Percentiles rank a stretch among this genome's conserved stretches.
phyloP scores from a whole-genome alignment of 2,888 invertebrate species.

The Eilema griseolum region DNA sequence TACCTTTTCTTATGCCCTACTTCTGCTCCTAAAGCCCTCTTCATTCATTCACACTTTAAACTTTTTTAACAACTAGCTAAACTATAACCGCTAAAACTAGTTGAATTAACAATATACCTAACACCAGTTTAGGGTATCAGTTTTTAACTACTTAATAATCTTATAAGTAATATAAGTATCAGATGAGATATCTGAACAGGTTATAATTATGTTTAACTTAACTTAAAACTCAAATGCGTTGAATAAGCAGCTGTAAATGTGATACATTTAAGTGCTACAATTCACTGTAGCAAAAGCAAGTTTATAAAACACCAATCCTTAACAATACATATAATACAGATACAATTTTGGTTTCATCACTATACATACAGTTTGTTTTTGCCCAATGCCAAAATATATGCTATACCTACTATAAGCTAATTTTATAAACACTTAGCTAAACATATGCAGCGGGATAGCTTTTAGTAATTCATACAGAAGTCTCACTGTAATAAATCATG shows the following conservation, averaged over 20 bases:
- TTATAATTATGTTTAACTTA: background rate
- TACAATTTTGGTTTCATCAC: conserved; percentile 37
- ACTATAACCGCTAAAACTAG: no score
- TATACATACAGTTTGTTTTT: conserved; percentile 20
- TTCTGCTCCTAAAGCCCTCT: no score
- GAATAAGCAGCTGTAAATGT: conserved; percentile 40
- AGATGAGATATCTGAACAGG: background rate
- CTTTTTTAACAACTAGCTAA: no score
- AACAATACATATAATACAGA: conserved; percentile 37
- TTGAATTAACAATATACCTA: no score
- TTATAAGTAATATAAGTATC: background rate
- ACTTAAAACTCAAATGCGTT: conserved; percentile 13
- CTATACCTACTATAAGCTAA: background rate
- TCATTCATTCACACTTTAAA: no score
- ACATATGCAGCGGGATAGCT: background rate
- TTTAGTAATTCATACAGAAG: background rate
- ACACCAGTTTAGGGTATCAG: no score
- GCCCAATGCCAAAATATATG: conserved; percentile 22
- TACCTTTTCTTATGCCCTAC: no score
- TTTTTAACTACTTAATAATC: background rate
- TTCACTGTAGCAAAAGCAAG: conserved; percentile 29
- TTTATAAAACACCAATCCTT: conserved; percentile 51
- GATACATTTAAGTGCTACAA: conserved; percentile 33
- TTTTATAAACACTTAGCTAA: background rate
- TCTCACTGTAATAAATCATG: background rate